A percentile compares a stretch with the other conserved stretches of the same genome.
These are phyloP conservation scores for Danaus plexippus DNA, from an alignment of 1,140 invertebrate genomes.

Conservation along the genomic window DNA sequence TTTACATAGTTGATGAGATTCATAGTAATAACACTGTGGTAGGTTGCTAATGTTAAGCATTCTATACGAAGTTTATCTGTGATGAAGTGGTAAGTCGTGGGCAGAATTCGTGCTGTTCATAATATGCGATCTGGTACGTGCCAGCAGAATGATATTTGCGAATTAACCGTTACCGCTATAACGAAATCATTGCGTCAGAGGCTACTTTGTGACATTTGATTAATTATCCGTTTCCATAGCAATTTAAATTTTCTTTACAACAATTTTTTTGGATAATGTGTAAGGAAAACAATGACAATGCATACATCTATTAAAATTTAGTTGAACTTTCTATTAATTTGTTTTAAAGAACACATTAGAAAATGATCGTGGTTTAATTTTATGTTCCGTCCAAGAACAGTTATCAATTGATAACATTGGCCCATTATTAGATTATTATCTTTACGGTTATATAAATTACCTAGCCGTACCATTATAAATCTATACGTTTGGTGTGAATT, in stretches of 20 bases:
- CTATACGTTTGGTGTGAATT: no score
- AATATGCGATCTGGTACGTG: conserved; percentile 44
- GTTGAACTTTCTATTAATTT: no score
- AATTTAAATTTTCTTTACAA: conserved; percentile 8
- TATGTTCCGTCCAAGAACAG: conserved; percentile 38
- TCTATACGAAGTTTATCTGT: conserved; percentile 31
- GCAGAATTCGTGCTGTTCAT: conserved; percentile 54
- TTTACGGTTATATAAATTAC: conserved; percentile 2
- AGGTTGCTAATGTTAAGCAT: conserved; percentile 5
- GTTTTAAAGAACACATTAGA: no score
- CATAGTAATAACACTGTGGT: neutral
- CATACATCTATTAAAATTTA: no score
- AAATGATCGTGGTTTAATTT: conserved; percentile 8
- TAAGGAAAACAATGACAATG: neutral
- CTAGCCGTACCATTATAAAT: neutral
- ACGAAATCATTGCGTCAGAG: conserved; percentile 42
- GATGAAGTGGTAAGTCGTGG: conserved; percentile 52
- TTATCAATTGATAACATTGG: conserved; percentile 39
- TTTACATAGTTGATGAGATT: conserved; percentile 8
- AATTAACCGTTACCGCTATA: conserved; percentile 46
- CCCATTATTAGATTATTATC: conserved; percentile 35
- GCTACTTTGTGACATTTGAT: conserved; percentile 24
- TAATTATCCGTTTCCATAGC: conserved; percentile 10
- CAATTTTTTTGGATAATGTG: neutral
- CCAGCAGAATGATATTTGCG: conserved; percentile 35